Base-by-base conservation (phyloP, 2,888 invertebrate species). In the Lochmaea capreae region DNA sequence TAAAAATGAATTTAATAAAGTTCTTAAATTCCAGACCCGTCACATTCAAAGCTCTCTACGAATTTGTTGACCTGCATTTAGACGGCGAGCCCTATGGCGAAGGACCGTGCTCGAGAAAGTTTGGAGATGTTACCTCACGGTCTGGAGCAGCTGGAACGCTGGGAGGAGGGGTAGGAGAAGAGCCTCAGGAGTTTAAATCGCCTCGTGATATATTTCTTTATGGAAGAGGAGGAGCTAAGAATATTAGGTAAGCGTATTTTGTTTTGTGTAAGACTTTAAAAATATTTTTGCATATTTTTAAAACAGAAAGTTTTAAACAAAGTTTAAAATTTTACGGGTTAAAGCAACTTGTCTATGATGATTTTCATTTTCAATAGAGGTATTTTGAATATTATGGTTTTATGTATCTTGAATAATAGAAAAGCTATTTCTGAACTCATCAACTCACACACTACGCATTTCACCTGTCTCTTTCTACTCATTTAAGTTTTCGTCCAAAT, bases 1-100 rank as follows among this genome's bases (percentile, higher is more conserved):
- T 26, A 4, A 26, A 26, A 26, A 2, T 26, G 0, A 26, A 26
- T 26, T 26, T 26, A 26, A 26, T 26, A 26, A 26, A 26, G 26
- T 26, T 33, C 8, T 8, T 33, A 6, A 6, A 46, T 71, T 85
- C n/a, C 85, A 95, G 96, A 82, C 95, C 95, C 0, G 91, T 96
- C 63, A 92, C 93, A 81, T 96, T 96, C 85, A 93, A 94, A 84
- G 93, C 95, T 0, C 90, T 95, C 39, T 96, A 96, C 87, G 96
- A 96, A 86, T 96, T 96, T 84, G 95, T 96, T 58, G 95, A 96
- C 85, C 89, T 95, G 10, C 94, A 95, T 81, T 93, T 95, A 87
- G 96, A 95, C 79, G 96, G 96, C 0, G 92, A 94, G 80, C 91
- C 93, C 0, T 93, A 92, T 88, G 94, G 93, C 6, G 90, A 89